Evolutionary conservation across 37 sponge, comb jelly and placozoan genomes (phyloP).

Genomic region (Aphrocallistes beatrix): DNA sequence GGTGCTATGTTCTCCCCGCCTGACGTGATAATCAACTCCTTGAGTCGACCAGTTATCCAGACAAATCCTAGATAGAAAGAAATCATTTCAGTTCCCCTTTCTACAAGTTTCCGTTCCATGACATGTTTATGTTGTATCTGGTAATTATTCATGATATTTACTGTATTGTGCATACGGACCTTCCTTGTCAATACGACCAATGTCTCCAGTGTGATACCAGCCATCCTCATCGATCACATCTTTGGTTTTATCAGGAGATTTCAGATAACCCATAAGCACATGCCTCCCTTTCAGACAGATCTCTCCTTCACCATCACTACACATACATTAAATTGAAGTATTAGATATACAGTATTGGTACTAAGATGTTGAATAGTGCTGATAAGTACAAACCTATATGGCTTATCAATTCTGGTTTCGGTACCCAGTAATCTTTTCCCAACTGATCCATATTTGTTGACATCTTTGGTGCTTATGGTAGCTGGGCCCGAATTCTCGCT

Average conservation of each 20-base stretch:
- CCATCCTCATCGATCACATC: slow-evolving; percentile 85
- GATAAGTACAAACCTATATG: slow-evolving; percentile 32
- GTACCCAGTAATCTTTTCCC: slow-evolving; percentile 65
- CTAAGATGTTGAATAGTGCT: not conserved
- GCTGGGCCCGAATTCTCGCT: slow-evolving; percentile 84
- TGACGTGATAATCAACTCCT: slow-evolving; percentile 85
- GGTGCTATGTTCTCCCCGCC: slow-evolving; percentile 98
- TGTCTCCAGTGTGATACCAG: slow-evolving; percentile 93
- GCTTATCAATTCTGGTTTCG: slow-evolving; percentile 74
- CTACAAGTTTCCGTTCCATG: no score
- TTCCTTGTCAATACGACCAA: slow-evolving; percentile 65
- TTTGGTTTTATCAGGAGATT: slow-evolving; percentile 66
- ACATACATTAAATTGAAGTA: not conserved
- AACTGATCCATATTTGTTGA: slow-evolving; percentile 39
- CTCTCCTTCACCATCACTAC: slow-evolving; percentile 48
- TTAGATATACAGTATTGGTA: not conserved
- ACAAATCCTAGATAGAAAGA: slow-evolving; percentile 45
- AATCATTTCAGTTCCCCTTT: no score
- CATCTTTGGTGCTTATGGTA: slow-evolving; percentile 57
- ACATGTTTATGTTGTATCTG: no score
- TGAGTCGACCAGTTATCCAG: slow-evolving; percentile 81
- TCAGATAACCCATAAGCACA: slow-evolving; percentile 93
- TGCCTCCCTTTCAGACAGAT: slow-evolving; percentile 83
- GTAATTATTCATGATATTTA: no score
- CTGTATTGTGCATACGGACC: no score